Evolutionary conservation across 1,140 invertebrate genomes (phyloP).

Genomic region (Zaprionus kolodkinae): DNA sequence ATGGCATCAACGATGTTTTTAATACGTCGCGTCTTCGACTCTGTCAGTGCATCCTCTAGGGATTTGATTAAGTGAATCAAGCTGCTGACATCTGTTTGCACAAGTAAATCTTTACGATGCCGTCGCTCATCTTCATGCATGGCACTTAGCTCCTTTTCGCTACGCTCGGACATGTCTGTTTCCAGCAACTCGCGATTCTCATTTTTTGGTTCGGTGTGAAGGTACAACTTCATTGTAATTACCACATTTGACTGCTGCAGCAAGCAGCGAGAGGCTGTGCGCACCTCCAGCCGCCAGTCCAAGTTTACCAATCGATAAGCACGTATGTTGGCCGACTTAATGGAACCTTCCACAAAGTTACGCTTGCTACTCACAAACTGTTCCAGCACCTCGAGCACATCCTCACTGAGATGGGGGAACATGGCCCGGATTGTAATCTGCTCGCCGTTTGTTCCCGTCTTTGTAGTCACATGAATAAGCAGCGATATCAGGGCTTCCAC

Average conservation of each 20-base stretch:
- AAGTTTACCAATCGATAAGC: constrained; percentile 73
- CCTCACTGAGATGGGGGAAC: constrained; percentile 55
- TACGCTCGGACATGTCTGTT: constrained; percentile 46
- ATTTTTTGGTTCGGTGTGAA: constrained; percentile 78
- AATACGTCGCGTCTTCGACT: constrained; percentile 76
- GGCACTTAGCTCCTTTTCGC: constrained; percentile 48
- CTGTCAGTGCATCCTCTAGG: constrained; percentile 72
- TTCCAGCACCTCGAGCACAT: constrained; percentile 65
- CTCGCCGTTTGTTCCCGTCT: constrained; percentile 29
- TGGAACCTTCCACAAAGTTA: constrained; percentile 76
- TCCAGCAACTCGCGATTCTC: constrained; percentile 74
- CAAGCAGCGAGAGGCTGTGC: constrained; percentile 64
- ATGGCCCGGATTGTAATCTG: constrained; percentile 39
- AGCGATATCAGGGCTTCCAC: constrained; percentile 76
- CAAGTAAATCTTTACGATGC: constrained; percentile 75
- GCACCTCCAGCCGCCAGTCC: constrained; percentile 79
- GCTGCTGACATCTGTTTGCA: constrained; percentile 76
- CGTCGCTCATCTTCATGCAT: constrained; percentile 71
- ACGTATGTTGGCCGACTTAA: constrained; percentile 78
- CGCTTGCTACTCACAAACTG: constrained; percentile 78
- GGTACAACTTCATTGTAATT: constrained; percentile 74
- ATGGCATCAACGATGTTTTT: constrained; percentile 75
- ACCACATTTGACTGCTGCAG: constrained; percentile 64
- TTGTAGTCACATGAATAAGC: constrained; percentile 71
- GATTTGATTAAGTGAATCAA: constrained; percentile 74